Base-by-base conservation (phyloP, 1,140 invertebrate species). In the Heliconius nattereri region DNA sequence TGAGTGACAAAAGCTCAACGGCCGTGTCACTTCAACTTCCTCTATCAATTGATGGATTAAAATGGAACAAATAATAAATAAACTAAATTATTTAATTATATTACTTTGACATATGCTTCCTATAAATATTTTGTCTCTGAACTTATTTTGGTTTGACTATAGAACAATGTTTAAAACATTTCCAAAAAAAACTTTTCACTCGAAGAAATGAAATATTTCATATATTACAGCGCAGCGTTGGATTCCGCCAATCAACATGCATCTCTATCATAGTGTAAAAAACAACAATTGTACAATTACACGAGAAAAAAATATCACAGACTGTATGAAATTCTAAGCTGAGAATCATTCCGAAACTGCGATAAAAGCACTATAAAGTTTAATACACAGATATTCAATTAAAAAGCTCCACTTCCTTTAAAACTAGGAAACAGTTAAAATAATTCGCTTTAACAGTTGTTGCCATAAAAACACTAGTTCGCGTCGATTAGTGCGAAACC, bases 361-460 rank as follows among this genome's bases (percentile, higher is more conserved):
- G 7, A 60, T 9, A 60, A 60, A 60, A 23, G 0, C n/a, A 60
- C 54, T 60, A 23, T 23, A 26, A 60, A 60, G n/a, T n/a, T 60
- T 60, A 60, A 23, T 60, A 60, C 54, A 23, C n/a, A 66, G 60
- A 66, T 29, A 66, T 29, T 66, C 60, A 66, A 66, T 66, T 66
- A 66, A 66, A 66, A 66, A 29, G 23, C 60, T 66, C 23, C 23
- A 66, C 16, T 26, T 66, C 60, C 26, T 66, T 60, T 26, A 66
- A 66, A 66, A 66, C 13, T 66, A 26, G 23, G 60, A 66, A n/a
- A 66, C 60, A 66, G 60, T 29, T 66, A 66, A 26, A 66, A 66
- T 29, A 26, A 66, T 66, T 29, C 26, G 60, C 3, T 29, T 6
- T 66, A 66, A 66, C n/a, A 26, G 60, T 66, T 66, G 60, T 66